Percentiles rank a stretch among this genome's conserved stretches.
Conservation (phyloP, 2,888 invertebrate genomes). For the Neoscelio sp. region DNA sequence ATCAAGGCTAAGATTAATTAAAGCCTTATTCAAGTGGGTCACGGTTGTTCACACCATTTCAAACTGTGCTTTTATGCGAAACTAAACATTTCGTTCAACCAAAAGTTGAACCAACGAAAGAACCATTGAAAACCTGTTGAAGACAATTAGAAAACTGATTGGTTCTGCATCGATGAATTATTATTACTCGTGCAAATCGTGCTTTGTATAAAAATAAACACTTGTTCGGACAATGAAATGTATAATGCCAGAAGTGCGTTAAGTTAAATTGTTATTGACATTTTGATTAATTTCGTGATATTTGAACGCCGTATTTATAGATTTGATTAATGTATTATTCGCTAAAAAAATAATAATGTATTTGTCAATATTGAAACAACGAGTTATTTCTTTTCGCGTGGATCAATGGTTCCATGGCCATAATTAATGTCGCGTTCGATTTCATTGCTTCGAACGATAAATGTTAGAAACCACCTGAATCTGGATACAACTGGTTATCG, state of each 20-base stretch:
- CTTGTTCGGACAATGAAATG: too few species aligned
- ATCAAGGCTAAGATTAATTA: conserved; percentile 46
- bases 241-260: not conserved
- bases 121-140: too few species aligned
- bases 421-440: conserved; percentile 45
- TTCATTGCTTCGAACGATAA: conserved; percentile 24
- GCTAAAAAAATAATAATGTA: conserved; percentile 12
- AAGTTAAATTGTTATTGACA: conserved; percentile 9
- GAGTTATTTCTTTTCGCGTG: conserved; percentile 11
- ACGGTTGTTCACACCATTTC: conserved; percentile 30
- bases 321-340: conserved; percentile 25
- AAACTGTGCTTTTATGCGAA: conserved; percentile 13
- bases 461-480: conserved; percentile 36
- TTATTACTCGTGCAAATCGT: too few species aligned
- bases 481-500: conserved; percentile 49
- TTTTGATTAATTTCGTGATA: conserved; percentile 21
- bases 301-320: too few species aligned
- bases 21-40: conserved; percentile 39
- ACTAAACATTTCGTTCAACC: too few species aligned
- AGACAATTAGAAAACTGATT: too few species aligned
- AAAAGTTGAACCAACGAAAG: too few species aligned
- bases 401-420: conserved; percentile 31
- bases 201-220: too few species aligned
- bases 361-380: not conserved
- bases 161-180: too few species aligned